These are phyloP conservation scores for Exephanes ischioxanthus DNA, from an alignment of 2,888 invertebrate genomes.

Conservation along the genomic window DNA sequence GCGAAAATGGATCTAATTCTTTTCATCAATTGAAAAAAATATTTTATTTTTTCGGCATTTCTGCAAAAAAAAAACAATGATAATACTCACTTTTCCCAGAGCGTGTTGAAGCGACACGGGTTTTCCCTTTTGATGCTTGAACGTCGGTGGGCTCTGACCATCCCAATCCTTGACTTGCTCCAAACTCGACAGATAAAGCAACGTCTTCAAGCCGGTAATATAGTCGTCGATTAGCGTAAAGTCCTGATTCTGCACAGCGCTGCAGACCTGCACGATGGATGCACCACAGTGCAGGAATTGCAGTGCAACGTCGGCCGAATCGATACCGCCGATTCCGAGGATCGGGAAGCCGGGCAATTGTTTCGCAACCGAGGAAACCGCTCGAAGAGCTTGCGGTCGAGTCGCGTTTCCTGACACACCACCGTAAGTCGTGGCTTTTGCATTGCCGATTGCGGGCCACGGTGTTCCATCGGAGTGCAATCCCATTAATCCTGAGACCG, in stretches of 20 bases:
- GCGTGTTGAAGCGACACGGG: slow-evolving; percentile 89
- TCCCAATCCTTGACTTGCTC: slow-evolving; percentile 91
- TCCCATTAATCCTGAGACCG: slow-evolving; percentile 97
- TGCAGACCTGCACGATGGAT: slow-evolving; percentile 96
- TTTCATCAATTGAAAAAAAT: background rate
- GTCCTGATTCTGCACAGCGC: slow-evolving; percentile 99
- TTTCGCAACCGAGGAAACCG: slow-evolving; percentile 95
- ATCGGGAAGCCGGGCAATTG: slow-evolving; percentile 95
- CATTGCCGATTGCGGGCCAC: slow-evolving; percentile 96
- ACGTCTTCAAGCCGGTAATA: slow-evolving; percentile 93
- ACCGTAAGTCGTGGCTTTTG: slow-evolving; percentile 96
- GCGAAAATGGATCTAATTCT: background rate
- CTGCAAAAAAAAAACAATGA: background rate
- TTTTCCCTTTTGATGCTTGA: slow-evolving; percentile 97
- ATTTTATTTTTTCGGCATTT: background rate
- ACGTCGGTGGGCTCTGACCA: slow-evolving; percentile 97
- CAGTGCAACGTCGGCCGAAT: slow-evolving; percentile 97
- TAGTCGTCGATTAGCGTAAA: slow-evolving; percentile 99
- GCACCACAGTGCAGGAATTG: slow-evolving; percentile 98
- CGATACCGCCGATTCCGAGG: slow-evolving; percentile 98
- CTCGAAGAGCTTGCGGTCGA: slow-evolving; percentile 96
- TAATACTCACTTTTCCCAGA: slow-evolving; percentile 88
- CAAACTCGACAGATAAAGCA: slow-evolving; percentile 92
- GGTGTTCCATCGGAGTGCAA: slow-evolving; percentile 92
- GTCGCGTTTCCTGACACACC: slow-evolving; percentile 97